phyloP scores from a whole-genome alignment of 1,140 invertebrate genomes.

The Trichonephila clavata region DNA sequence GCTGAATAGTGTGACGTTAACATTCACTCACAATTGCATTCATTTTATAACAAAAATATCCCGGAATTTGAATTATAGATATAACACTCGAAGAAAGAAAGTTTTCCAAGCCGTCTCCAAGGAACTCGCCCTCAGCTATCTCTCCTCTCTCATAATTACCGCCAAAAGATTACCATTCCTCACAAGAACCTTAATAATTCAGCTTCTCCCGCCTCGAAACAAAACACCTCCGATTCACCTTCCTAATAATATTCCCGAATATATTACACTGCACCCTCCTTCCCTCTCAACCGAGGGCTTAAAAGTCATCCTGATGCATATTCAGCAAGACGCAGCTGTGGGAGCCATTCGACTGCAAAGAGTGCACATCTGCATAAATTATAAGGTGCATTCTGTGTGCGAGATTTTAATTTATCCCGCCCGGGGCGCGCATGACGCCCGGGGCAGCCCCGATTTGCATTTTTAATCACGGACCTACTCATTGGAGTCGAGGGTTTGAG shows the following conservation, averaged over 20 bases:
- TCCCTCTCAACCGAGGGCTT: background rate
- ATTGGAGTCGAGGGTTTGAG: background rate
- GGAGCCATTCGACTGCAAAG: slow-evolving; percentile 68
- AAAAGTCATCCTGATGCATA: slow-evolving; percentile 67
- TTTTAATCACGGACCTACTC: slow-evolving; percentile 57
- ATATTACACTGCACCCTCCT: background rate
- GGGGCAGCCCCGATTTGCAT: slow-evolving; percentile 57
- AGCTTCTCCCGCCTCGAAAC: slow-evolving; percentile 14
- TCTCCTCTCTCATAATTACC: background rate
- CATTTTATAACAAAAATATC: too few species aligned
- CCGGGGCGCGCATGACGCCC: background rate
- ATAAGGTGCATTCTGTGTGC: background rate
- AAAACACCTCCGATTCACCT: background rate
- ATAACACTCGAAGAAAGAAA: too few species aligned
- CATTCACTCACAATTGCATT: too few species aligned
- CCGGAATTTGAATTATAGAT: too few species aligned
- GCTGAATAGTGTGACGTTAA: too few species aligned
- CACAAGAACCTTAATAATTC: background rate
- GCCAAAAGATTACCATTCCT: background rate
- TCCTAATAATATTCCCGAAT: slow-evolving; percentile 7
- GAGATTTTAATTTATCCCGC: slow-evolving; percentile 69
- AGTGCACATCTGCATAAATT: slow-evolving; percentile 55
- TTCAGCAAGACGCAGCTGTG: slow-evolving; percentile 67
- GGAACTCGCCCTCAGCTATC: background rate
- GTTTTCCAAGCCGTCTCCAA: too few species aligned